Base-by-base conservation (phyloP, 2,888 invertebrate species). In the Carpatolechia fugitivella region DNA sequence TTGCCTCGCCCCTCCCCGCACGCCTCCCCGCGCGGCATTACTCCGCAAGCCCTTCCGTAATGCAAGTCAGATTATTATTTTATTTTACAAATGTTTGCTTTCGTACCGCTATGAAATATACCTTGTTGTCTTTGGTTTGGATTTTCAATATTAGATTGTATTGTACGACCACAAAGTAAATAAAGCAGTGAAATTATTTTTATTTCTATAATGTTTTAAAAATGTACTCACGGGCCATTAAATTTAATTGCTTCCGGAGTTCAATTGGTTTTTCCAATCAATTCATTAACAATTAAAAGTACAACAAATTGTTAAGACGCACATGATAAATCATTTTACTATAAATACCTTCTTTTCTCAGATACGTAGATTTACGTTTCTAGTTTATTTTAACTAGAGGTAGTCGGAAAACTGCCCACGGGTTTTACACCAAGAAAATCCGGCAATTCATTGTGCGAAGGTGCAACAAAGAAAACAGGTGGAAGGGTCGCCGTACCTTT, bases 31-130 rank as follows among this genome's bases (percentile, higher is more conserved):
- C 75, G 73, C 72, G 70, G 74, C 78, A 78, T 78, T 76, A 77
- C 79, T 74, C 74, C 72, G 72, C 67, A 66, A 80, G 78, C 80
- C 85, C 85, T 79, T 82, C 76, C 72, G 74, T 78, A 76, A 78
- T 75, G 80, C 79, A 76, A 71, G 69, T 49, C 63, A 70, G 65
- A 74, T 76, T 72, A 80, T 80, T 78, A 77, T 78, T 73, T 72
- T 50, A 38, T 47, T 47, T 47, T 31, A 16, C 29, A n/a, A 70
- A 69, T 64, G 66, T 69, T 73, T 66, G 56, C 60, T 56, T 60
- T 62, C 56, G 10, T 11, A n/a, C 18, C 52, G 20, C 40, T 44
- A 11, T 33, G 33, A 33, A 33, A 14, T 14, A 41, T 8, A 41
- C 10, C 10, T 1, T 44, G 44, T 29, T 20, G 29, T 13, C 13